Percentiles rank a stretch among this genome's conserved stretches.
phyloP scores from a whole-genome alignment of 2,797 vertebrate genomes.

The Silurus lanzhouensis region DNA sequence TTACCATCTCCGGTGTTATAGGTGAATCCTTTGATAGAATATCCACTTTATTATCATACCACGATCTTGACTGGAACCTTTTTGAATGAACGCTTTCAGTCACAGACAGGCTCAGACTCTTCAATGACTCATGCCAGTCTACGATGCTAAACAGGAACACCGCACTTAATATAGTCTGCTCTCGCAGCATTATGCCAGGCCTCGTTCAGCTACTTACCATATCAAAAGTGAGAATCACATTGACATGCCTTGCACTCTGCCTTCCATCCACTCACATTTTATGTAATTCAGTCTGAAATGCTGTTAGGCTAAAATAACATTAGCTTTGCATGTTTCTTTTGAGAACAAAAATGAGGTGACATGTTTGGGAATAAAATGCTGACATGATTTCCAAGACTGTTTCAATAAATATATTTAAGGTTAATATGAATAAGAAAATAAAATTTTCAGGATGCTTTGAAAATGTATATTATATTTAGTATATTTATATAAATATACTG shows the following conservation, averaged over 20 bases:
- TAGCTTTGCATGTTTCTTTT: constrained; percentile 32
- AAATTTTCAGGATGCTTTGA: not conserved
- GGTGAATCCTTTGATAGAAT: not conserved
- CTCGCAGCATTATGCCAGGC: constrained; percentile 50
- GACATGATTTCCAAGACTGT: not conserved
- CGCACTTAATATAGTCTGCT: constrained; percentile 48
- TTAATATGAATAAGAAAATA: not conserved
- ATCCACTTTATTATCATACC: constrained; percentile 33
- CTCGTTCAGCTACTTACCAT: constrained; percentile 54
- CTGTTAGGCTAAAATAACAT: constrained; percentile 37
- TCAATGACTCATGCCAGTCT: constrained; percentile 43
- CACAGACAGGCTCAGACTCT: constrained; percentile 35
- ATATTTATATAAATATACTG: not conserved
- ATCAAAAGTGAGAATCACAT: constrained; percentile 52
- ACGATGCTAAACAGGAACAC: constrained; percentile 45
- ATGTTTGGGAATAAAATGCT: not conserved
- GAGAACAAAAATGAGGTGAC: constrained; percentile 6
- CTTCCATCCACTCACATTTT: constrained; percentile 46
- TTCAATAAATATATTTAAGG: not conserved
- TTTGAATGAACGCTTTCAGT: constrained; percentile 29
- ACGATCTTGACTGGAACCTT: constrained; percentile 26
- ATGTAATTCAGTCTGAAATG: constrained; percentile 50
- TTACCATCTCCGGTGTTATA: not conserved
- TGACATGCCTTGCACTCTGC: constrained; percentile 41
- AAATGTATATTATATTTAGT: not conserved